Base-by-base conservation (phyloP, 2,113 vertebrate species). In the Barbus barbus region DNA sequence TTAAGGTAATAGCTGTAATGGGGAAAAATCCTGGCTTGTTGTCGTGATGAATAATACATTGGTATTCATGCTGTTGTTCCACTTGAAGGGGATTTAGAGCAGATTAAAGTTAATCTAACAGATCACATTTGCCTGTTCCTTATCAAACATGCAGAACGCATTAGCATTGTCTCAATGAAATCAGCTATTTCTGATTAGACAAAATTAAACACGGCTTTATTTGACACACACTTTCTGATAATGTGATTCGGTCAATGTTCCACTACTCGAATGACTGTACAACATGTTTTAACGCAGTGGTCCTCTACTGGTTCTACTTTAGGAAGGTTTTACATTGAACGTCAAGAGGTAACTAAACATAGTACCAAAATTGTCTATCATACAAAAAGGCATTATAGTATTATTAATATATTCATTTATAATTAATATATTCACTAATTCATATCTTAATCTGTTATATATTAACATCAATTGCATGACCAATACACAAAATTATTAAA, bases 71-170 rank as follows among this genome's bases (percentile, higher is more conserved):
- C 16, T 82, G 73, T 41, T 51, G 41, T 72, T 84, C n/a, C 41
- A 71, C 61, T 85, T 48, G 60, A 86, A 38, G 56, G n/a, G 77
- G 83, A 84, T 81, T 76, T 53, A 71, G 7, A 82, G 36, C 24
- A 51, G 63, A 87, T 84, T 82, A 84, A 33, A 31, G 20, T 8
- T 82, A 72, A 61, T 74, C 61, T 84, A 60, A 82, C 18, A 4
- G 51, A 84, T 84, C 72, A 82, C 84, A 75, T 74, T 78, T 51
- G 61, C 67, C 51, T 44, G 36, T 72, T 87, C 31, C 82, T 86
- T 53, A 67, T 65, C 41, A 69, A 26, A 87, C 36, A 60, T 73
- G 26, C 26, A 46, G 24, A 74, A 74, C n/a, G 53, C 85, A 61
- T 83, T 53, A 83, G 31, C 46, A 36, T 60, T 73, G 24, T 44